Conservation (phyloP, 1,140 invertebrate genomes). For the Solen grandis region DNA sequence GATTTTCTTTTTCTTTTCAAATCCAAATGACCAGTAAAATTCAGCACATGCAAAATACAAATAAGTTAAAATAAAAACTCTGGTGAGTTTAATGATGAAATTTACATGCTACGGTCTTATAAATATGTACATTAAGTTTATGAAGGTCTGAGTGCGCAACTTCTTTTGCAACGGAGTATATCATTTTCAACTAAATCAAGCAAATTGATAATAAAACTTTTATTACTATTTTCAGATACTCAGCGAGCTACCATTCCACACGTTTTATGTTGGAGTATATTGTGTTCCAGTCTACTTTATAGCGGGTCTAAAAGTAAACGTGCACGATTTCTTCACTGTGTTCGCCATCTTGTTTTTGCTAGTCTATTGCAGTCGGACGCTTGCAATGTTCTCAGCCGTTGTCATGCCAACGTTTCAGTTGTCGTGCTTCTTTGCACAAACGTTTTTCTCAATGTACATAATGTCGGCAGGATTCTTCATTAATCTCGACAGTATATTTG, state of each 20-base stretch:
- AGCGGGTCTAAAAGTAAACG: constrained; percentile 63
- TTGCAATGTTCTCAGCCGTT: constrained; percentile 71
- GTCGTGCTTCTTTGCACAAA: constrained; percentile 70
- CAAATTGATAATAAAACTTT: too few species aligned
- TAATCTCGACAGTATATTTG: constrained; percentile 73
- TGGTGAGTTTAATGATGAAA: too few species aligned
- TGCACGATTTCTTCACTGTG: constrained; percentile 66
- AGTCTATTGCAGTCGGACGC: constrained; percentile 70
- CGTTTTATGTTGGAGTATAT: constrained; percentile 69
- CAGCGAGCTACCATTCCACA: constrained; percentile 74
- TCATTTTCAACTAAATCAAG: too few species aligned
- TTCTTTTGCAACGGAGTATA: too few species aligned
- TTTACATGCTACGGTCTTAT: too few species aligned
- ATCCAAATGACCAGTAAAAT: too few species aligned
- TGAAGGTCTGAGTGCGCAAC: too few species aligned
- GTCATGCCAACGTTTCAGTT: constrained; percentile 72
- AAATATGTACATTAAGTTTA: too few species aligned
- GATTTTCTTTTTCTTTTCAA: too few species aligned
- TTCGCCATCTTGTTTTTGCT: constrained; percentile 69
- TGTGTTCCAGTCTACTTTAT: constrained; percentile 72
- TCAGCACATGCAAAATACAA: too few species aligned
- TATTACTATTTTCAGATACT: constrained; percentile 65
- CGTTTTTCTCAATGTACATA: constrained; percentile 71
- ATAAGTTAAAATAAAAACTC: too few species aligned
- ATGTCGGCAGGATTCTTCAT: constrained; percentile 76